Base-by-base conservation (phyloP, 2,113 vertebrate genomes). In the Poecile atricapillus region DNA sequence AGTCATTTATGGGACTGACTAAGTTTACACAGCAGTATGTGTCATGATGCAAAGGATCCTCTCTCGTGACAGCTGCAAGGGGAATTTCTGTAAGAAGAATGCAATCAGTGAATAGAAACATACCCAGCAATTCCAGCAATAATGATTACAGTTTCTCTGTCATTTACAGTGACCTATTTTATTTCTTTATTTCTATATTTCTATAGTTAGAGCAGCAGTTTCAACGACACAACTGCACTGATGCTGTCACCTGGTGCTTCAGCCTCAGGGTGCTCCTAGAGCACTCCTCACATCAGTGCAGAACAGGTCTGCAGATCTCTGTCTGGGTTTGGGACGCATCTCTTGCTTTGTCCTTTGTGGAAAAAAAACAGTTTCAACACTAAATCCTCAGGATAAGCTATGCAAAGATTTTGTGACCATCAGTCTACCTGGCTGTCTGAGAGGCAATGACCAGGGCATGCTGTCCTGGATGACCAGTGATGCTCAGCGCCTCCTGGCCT, bases 41-140 rank as follows among this genome's bases (percentile, higher is more conserved):
- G 39, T 50, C 47, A 50, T 31, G 62, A 74, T 41, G 47, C 35
- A 65, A 86, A 81, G 84, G 33, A 62, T 43, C 68, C n/a, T 59
- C 11, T 22, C 63, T 30, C 74, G 59, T 63, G 83, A 74, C 37
- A 81, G 68, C 43, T 90, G 68, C 59, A 77, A 83, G 47, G 50
- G 59, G 55, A 86, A 79, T 83, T 92, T 96, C 76, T 70, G 25
- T 60, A 81, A 91, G 28, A 46, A 55, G 70, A 83, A 62, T n/a
- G 20, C 52, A 78, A 31, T 75, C 85, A 90, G n/a, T 46, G 59
- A 88, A 55, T 11, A 83, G 33, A 83, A 93, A 80, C 30, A 39
- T 30, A 35, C 28, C 15, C 75, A 88, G 33, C 4, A 80, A 50
- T 39, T 65, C 0, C 0, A 71, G 85, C 41, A 69, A 63, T 65